Conservation (phyloP, 2,113 vertebrate genomes). For the Synodontis membranacea region DNA sequence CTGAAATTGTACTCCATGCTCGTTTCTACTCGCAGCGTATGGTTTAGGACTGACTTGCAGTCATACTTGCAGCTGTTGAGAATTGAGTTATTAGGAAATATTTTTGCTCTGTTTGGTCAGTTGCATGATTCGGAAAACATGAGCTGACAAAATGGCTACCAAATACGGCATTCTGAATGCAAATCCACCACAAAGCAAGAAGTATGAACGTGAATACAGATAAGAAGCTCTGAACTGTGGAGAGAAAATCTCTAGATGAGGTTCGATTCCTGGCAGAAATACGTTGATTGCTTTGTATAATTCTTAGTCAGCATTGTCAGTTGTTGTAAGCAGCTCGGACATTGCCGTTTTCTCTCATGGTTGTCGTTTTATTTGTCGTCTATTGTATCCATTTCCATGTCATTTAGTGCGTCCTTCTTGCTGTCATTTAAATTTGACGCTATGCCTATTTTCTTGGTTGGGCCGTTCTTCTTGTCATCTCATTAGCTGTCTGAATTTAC, state of each 20-base stretch:
- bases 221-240: background rate
- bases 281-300: conserved; percentile 7
- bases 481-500: background rate
- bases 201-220: background rate
- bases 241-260: background rate
- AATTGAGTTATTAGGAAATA: background rate
- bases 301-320: background rate
- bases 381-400: background rate
- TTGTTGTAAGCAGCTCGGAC: background rate
- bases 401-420: background rate
- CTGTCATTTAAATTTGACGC: background rate
- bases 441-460: background rate
- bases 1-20: background rate
- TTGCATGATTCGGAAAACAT: background rate
- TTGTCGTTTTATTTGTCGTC: background rate
- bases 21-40: background rate
- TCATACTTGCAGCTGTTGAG: background rate
- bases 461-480: background rate
- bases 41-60: background rate
- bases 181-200: background rate
- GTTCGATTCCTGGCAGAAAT: background rate
- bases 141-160: background rate
- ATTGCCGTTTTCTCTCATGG: background rate
- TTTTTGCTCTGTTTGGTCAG: background rate
- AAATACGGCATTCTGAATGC: background rate